A percentile compares a stretch with the other conserved stretches of the same genome.
Evolutionary conservation across 2,888 invertebrate genomes (phyloP).

Genomic region (Criorhina ranunculi): DNA sequence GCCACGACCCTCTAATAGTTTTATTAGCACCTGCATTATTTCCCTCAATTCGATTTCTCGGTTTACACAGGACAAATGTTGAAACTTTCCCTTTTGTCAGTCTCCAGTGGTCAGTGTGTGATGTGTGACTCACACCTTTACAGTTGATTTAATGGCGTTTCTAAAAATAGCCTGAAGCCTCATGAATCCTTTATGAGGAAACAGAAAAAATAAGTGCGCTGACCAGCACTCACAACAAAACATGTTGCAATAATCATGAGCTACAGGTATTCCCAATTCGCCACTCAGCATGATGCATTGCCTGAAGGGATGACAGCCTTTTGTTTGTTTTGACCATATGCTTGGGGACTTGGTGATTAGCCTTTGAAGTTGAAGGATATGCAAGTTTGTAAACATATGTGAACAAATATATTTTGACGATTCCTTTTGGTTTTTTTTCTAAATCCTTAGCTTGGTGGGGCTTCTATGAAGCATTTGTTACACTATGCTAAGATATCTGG

Average conservation of each 20-base stretch:
- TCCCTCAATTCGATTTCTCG: constrained; percentile 1
- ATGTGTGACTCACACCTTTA: constrained; percentile 37
- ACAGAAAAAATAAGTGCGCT: constrained; percentile 17
- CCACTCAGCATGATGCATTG: constrained; percentile 1
- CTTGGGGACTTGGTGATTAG: not conserved
- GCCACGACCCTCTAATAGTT: not conserved
- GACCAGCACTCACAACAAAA: constrained; percentile 18
- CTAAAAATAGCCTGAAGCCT: constrained; percentile 57
- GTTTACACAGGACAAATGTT: constrained; percentile 36
- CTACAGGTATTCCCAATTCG: constrained; percentile 30
- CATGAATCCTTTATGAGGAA: constrained; percentile 60
- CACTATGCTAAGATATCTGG: too few species aligned
- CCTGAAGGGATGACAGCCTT: not conserved
- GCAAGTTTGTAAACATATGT: not conserved
- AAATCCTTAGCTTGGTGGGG: too few species aligned
- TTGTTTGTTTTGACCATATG: constrained; percentile 23
- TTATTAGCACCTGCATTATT: constrained; percentile 36
- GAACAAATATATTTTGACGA: too few species aligned
- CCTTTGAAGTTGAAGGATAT: not conserved
- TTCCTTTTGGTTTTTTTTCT: too few species aligned
- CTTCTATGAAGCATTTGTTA: too few species aligned
- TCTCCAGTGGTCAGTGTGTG: constrained; percentile 13
- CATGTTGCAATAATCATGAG: constrained; percentile 19
- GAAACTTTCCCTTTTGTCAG: constrained; percentile 55
- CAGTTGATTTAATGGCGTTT: constrained; percentile 49